Conservation (phyloP, 2,113 vertebrate genomes). For the Craseonycteris thonglongyai region DNA sequence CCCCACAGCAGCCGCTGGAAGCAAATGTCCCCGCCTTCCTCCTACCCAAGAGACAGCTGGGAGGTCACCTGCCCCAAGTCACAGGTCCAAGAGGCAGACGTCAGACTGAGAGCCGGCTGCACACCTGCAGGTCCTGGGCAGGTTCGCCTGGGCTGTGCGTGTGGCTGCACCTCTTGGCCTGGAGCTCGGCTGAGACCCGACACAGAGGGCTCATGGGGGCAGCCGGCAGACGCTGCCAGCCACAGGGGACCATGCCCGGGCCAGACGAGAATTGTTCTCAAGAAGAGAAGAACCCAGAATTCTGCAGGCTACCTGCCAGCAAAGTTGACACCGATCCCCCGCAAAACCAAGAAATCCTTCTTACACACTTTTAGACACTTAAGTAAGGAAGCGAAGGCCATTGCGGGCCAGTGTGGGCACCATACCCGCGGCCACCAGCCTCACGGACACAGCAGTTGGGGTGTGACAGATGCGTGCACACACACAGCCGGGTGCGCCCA, state of each 20-base stretch:
- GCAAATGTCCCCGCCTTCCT: accelerated
- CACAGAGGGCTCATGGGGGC: accelerated
- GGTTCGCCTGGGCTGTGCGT: background rate
- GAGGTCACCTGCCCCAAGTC: background rate
- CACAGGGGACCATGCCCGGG: accelerated
- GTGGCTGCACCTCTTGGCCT: background rate
- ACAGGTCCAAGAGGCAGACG: background rate
- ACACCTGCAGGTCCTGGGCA: too few relatives aligned
- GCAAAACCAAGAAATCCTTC: background rate
- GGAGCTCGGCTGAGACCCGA: background rate
- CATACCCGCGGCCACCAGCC: background rate
- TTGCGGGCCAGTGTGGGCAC: background rate
- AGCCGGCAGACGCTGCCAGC: background rate
- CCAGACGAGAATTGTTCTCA: background rate
- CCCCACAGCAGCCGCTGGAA: background rate
- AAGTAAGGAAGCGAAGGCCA: background rate
- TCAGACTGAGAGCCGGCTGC: background rate
- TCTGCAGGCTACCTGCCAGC: background rate
- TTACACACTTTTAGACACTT: background rate
- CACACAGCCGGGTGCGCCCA: background rate
- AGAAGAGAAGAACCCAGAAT: background rate
- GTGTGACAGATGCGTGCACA: too few relatives aligned
- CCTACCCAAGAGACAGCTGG: background rate
- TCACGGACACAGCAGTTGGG: background rate
- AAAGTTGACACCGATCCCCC: background rate